Conservation (phyloP, 2,888 invertebrate genomes). For the Eulithis testata region DNA sequence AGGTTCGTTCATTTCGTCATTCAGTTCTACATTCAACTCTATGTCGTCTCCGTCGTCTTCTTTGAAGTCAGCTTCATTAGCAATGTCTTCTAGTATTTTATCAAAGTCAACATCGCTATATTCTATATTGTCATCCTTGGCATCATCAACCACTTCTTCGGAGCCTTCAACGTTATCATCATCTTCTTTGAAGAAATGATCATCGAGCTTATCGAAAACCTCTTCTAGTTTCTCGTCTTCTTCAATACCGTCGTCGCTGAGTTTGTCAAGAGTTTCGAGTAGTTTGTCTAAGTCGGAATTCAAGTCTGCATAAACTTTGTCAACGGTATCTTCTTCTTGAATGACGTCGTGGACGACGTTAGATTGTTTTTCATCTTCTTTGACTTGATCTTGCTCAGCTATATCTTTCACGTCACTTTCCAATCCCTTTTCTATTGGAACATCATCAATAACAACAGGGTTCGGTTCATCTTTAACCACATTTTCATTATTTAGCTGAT, state of each 20-base stretch:
- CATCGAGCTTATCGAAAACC: conserved; percentile 34
- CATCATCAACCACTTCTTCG: conserved; percentile 34
- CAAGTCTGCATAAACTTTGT: conserved; percentile 58
- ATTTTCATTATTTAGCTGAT: not conserved
- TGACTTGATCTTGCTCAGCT: conserved; percentile 8
- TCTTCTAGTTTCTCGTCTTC: conserved; percentile 34
- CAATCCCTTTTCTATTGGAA: conserved; percentile 1
- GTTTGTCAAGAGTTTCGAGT: conserved; percentile 58
- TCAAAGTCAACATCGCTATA: conserved; percentile 47
- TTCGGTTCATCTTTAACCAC: not conserved
- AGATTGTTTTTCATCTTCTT: conserved; percentile 24
- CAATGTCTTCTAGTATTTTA: conserved; percentile 38
- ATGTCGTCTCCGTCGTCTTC: conserved; percentile 25
- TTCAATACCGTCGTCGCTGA: conserved; percentile 45
- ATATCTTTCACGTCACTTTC: not conserved
- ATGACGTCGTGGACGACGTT: conserved; percentile 27
- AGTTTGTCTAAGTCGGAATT: conserved; percentile 62
- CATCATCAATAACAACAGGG: conserved; percentile 1
- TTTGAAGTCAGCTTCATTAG: conserved; percentile 32
- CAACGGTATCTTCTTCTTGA: conserved; percentile 52
- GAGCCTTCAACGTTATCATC: conserved; percentile 25
- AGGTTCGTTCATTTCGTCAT: conserved; percentile 35
- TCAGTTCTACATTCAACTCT: conserved; percentile 19
- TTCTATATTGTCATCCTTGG: conserved; percentile 20
- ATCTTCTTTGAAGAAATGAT: conserved; percentile 31